phyloP scores from a whole-genome alignment of 2,888 invertebrate genomes.

The Chaetogeoica ovagalla region DNA sequence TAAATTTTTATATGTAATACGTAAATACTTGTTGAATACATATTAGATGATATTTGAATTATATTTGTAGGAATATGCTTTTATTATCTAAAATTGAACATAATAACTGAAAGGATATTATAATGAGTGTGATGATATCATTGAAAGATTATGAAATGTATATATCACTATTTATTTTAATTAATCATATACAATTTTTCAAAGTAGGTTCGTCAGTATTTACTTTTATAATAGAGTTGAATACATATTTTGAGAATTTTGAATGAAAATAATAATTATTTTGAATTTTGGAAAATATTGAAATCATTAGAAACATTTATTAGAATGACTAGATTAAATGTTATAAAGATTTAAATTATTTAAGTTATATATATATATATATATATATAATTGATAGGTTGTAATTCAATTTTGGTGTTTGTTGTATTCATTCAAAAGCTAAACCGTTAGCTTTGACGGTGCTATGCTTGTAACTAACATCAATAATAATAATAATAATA shows the following conservation, averaged over 20 bases:
- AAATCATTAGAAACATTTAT: background rate
- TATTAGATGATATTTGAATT: too few relatives aligned
- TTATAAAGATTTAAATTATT: background rate
- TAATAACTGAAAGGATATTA: background rate
- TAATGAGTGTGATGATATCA: background rate
- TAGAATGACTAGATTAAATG: background rate
- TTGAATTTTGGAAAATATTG: too few relatives aligned
- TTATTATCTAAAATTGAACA: background rate
- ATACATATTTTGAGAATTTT: too few relatives aligned
- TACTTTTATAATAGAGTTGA: too few relatives aligned
- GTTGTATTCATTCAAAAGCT: constrained; percentile 8
- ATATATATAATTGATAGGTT: background rate
- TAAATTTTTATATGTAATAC: too few relatives aligned
- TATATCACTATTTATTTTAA: too few relatives aligned
- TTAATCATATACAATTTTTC: too few relatives aligned
- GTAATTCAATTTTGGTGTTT: constrained; percentile 1
- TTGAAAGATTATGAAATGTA: too few relatives aligned
- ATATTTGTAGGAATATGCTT: background rate
- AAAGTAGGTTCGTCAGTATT: too few relatives aligned
- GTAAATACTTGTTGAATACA: too few relatives aligned
- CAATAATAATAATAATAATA: constrained; percentile 38
- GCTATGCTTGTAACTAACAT: constrained; percentile 44
- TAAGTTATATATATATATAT: too few relatives aligned
- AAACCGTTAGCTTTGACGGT: constrained; percentile 7
- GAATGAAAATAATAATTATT: too few relatives aligned